These are phyloP conservation scores for Crematogaster levior DNA, from an alignment of 2,888 invertebrate genomes.

Conservation along the genomic window DNA sequence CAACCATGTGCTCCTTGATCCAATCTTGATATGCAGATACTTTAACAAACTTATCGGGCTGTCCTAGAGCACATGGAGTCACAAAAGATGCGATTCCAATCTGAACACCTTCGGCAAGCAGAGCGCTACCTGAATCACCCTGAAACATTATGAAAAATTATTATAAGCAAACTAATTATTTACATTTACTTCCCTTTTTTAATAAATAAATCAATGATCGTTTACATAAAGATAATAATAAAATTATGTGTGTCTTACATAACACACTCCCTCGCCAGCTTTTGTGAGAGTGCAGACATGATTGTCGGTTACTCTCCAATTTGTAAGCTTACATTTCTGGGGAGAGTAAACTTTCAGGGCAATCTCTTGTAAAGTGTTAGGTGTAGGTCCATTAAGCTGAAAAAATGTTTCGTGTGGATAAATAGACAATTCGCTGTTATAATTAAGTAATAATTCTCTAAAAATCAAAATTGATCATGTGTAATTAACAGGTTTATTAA, in stretches of 20 bases:
- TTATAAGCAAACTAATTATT: background rate
- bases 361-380: constrained; percentile 17
- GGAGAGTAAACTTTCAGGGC: constrained; percentile 7
- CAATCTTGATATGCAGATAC: constrained; percentile 66
- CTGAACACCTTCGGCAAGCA: constrained; percentile 54
- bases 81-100: constrained; percentile 73
- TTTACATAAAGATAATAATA: background rate
- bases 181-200: background rate
- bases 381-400: background rate
- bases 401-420: background rate
- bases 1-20: constrained; percentile 61
- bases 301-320: constrained; percentile 64
- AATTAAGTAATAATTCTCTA: background rate
- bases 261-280: constrained; percentile 79
- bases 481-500: background rate
- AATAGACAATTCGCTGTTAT: background rate
- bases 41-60: constrained; percentile 70
- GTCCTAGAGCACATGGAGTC: constrained; percentile 65
- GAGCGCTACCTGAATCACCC: constrained; percentile 67
- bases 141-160: no score
- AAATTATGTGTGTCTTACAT: constrained; percentile 73
- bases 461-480: background rate
- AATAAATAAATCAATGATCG: background rate
- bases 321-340: constrained; percentile 60
- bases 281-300: constrained; percentile 81